phyloP scores from a whole-genome alignment of 1,140 invertebrate genomes.

The Leptestheria dahalacensis region DNA sequence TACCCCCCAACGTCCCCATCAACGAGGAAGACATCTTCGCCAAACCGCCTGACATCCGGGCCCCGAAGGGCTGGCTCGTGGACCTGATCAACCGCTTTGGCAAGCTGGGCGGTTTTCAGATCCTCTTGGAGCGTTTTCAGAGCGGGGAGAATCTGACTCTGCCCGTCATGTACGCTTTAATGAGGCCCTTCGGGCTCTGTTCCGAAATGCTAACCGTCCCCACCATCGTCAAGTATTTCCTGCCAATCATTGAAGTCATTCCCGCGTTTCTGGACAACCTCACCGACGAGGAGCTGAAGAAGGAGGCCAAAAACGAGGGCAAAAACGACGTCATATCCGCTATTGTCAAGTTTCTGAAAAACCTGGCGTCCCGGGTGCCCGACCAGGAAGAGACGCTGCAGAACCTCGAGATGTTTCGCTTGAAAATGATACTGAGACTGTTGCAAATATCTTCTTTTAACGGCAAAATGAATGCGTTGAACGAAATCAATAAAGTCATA shows the following conservation, averaged over 20 bases:
- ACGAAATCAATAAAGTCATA: constrained; percentile 97
- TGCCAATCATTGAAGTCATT: constrained; percentile 84
- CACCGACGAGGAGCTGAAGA: constrained; percentile 93
- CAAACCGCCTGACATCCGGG: constrained; percentile 47
- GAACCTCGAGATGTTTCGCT: constrained; percentile 82
- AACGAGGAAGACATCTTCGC: constrained; percentile 66
- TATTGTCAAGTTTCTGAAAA: constrained; percentile 77
- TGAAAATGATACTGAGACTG: constrained; percentile 82
- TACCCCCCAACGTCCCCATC: constrained; percentile 41
- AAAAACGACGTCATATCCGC: constrained; percentile 83
- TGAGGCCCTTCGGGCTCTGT: constrained; percentile 83
- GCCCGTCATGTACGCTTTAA: constrained; percentile 62
- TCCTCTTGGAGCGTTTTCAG: constrained; percentile 72
- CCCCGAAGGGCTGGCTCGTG: constrained; percentile 79
- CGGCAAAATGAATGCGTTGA: constrained; percentile 97
- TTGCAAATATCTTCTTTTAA: constrained; percentile 95
- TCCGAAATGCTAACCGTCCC: constrained; percentile 77
- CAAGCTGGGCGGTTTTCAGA: constrained; percentile 70
- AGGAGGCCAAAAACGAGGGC: constrained; percentile 89
- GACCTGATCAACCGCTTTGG: constrained; percentile 93
- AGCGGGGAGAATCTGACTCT: constrained; percentile 52
- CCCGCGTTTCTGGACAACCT: constrained; percentile 80
- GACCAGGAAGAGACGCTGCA: constrained; percentile 69
- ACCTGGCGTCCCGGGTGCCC: constrained; percentile 57
- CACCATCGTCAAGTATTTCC: constrained; percentile 81